Evolutionary conservation across 1,140 invertebrate genomes (phyloP).

Genomic region (Tetramorium simillimum): DNA sequence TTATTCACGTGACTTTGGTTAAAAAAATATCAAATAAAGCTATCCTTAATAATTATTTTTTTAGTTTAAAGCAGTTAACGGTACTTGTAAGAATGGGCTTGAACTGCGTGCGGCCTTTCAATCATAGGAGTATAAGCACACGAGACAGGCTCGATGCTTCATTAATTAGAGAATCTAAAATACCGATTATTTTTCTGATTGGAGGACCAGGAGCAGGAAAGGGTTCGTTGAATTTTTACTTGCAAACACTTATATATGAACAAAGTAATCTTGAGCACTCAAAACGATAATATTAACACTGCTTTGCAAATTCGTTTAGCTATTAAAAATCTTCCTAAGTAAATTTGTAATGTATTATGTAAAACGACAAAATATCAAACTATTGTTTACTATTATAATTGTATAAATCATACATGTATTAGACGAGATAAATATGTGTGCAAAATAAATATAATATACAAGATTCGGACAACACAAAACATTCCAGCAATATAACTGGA

Average conservation of each 20-base stretch:
- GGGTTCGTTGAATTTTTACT: conserved; percentile 38
- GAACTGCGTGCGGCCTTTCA: conserved; percentile 62
- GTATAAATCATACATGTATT: no score
- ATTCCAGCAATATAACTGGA: no score
- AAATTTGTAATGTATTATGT: neutral
- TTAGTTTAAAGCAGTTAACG: neutral
- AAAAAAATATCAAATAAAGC: neutral
- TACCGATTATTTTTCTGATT: conserved; percentile 72
- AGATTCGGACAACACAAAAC: no score
- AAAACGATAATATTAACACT: neutral
- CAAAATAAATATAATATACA: neutral
- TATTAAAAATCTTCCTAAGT: neutral
- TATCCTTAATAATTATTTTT: neutral
- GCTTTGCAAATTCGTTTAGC: neutral
- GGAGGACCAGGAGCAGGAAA: conserved; percentile 73
- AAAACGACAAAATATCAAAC: neutral
- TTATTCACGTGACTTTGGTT: neutral
- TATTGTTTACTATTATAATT: neutral
- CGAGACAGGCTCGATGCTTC: conserved; percentile 36
- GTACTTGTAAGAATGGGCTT: conserved; percentile 65
- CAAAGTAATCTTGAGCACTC: neutral
- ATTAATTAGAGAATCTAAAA: conserved; percentile 30
- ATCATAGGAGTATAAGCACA: conserved; percentile 14
- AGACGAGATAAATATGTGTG: neutral
- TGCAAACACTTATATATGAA: neutral